phyloP scores from a whole-genome alignment of 2,113 vertebrate species.

The Probosciger aterrimus region DNA sequence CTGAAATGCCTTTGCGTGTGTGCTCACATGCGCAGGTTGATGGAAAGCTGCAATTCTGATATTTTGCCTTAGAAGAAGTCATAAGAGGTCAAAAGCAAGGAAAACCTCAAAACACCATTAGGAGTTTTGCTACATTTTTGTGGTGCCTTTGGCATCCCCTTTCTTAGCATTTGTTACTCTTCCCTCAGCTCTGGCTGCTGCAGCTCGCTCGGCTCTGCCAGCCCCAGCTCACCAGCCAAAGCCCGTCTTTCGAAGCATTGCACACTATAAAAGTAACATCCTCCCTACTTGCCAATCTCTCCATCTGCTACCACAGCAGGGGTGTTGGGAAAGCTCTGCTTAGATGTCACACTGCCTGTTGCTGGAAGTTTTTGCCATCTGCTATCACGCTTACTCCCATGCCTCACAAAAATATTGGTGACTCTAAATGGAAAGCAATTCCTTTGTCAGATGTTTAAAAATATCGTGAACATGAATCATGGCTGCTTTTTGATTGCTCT shows the following conservation, averaged over 20 bases:
- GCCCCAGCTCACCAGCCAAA: not conserved
- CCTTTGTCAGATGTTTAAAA: not conserved
- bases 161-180: not conserved
- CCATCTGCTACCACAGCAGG: constrained; percentile 47
- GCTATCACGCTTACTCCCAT: not conserved
- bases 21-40: rapidly evolving
- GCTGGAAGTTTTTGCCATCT: constrained; percentile 47
- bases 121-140: not conserved
- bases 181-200: not conserved
- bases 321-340: not conserved
- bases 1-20: rapidly evolving
- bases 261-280: rapidly evolving
- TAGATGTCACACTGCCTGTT: not conserved
- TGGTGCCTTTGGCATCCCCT: not conserved
- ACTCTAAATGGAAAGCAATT: not conserved
- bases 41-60: not conserved
- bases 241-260: not conserved
- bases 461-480: not conserved
- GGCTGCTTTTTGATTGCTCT: not conserved
- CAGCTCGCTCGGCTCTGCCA: rapidly evolving
- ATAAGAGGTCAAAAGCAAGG: not conserved
- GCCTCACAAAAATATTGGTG: not conserved
- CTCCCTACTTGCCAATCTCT: not conserved
- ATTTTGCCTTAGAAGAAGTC: not conserved
- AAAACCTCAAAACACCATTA: not conserved